Base-by-base conservation (phyloP, 1,140 invertebrate genomes). In the Hirudo medicinalis region DNA sequence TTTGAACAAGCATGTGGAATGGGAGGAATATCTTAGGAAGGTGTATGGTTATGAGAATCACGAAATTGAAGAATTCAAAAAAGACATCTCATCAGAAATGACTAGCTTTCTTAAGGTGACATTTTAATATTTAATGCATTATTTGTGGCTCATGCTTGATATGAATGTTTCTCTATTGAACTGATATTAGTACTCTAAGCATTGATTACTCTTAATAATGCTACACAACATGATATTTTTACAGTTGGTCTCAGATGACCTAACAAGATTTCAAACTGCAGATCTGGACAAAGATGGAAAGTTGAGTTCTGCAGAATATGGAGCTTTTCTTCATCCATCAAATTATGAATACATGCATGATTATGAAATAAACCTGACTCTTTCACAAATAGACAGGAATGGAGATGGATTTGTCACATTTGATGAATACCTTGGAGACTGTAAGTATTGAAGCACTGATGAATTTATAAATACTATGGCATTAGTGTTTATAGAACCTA, bases 241-340 rank as follows among this genome's bases (percentile, higher is more conserved):
- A 22, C 71, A 84, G 79, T 76, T 85, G 78, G 71, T 86, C 19
- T 70, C 76, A 72, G 89, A 94, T 79, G 94, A 98, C 80, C 89
- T 89, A 78, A 84, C 86, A 67, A 88, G 94, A 80, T 98, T 95
- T 82, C 80, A 87, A 70, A 87, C 87, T 11, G 94, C 94, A 5
- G 95, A 98, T 85, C 76, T 83, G 27, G 88, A 97, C 80, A 86
- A 88, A 60, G 91, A 98, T 83, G 89, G 88, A 4, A 80, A 83
- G 66, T 84, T 99, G 40, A 85, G 89, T 76, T 77, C 85, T 32
- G 82, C 87, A 27, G 95, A 99, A 83, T 97, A 91, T 83, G 83
- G 90, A 76, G 86, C 89, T 13, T 97, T 97, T 79, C 88, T 89
- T 54, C 92, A 94, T 83, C 94, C 95, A 0, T 93, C 97, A 82